Percentiles rank a stretch among this genome's conserved stretches.
Conservation (phyloP, 30 jellyfish, hydroid and myxozoan genomes). For the Rhopilema esculentum region DNA sequence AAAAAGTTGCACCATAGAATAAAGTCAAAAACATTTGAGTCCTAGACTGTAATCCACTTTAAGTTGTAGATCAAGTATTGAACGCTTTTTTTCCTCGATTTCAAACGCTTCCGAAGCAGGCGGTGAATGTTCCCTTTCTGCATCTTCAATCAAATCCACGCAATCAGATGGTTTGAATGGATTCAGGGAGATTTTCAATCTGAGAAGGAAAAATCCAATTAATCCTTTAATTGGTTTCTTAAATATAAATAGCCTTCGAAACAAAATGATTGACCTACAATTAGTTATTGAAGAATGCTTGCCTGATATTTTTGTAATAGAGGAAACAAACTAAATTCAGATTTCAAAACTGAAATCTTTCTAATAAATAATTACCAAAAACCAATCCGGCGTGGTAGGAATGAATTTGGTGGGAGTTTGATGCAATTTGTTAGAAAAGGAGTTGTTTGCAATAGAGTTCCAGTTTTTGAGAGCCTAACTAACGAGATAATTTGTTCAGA, state of each 20-base stretch:
- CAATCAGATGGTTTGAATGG: slow-evolving; percentile 12
- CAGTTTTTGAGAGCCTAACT: slow-evolving; percentile 28
- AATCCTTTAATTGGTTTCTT: slow-evolving; percentile 15
- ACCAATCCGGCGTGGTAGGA: slow-evolving; percentile 51
- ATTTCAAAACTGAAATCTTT: slow-evolving; percentile 14
- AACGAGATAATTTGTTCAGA: slow-evolving; percentile 23
- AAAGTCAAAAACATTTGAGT: background rate
- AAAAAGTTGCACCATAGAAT: background rate
- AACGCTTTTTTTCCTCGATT: background rate
- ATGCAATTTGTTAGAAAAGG: slow-evolving; percentile 43
- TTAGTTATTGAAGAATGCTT: slow-evolving; percentile 23
- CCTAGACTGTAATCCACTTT: too few species aligned
- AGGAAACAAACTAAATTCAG: slow-evolving; percentile 8
- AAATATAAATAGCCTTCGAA: slow-evolving; percentile 30
- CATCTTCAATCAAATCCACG: slow-evolving; percentile 33
- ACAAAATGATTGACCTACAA: slow-evolving; percentile 28
- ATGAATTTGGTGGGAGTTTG: slow-evolving; percentile 38
- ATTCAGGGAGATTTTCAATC: slow-evolving; percentile 13
- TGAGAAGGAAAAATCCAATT: slow-evolving; percentile 6
- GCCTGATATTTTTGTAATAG: slow-evolving; percentile 28
- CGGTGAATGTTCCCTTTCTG: slow-evolving; percentile 15
- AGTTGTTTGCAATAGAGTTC: slow-evolving; percentile 28
- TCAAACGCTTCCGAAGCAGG: slow-evolving; percentile 15
- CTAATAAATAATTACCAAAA: slow-evolving; percentile 8
- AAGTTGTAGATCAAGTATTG: background rate